Base-by-base conservation (phyloP, 2,888 invertebrate species). In the Caradrina clavipalpis region DNA sequence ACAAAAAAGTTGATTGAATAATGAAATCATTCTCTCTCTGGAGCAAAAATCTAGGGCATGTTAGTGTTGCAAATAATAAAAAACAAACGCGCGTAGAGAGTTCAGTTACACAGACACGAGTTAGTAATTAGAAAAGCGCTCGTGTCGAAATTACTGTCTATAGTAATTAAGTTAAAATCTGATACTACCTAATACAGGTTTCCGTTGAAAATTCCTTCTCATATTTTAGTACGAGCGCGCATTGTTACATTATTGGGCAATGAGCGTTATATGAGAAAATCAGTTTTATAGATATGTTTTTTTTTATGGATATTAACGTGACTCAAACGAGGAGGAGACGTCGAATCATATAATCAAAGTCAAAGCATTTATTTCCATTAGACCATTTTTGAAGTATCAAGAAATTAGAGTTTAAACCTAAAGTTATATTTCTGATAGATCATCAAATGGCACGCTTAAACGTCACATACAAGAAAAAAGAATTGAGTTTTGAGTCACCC, bases 1-100 rank as follows among this genome's bases (percentile, higher is more conserved):
- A 66, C 63, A 4, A 7, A 62, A n/a, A 63, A 35, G 26, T 35
- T 26, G 19, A 31, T 61, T 15, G 13, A 64, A 26, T 47, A 64
- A 26, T 47, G 35, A 26, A 45, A 31, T 31, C 26, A 8, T 17
- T 17, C 0, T 55, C 19, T 17, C 0, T 55, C 19, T n/a, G 7
- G 0, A 8, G 3, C 5, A 49, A 57, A 45, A 35, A 56, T 26
- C 22, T 31, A 5, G 51, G 6, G 45, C 22, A 21, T 13, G 11
- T n/a, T 13, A n/a, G 35, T 47, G 11, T 50, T 31, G 15, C 13
- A 69, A 51, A 53, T 21, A 35, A 68, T 42, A 45, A 69, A 45
- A 47, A 17, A 35, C 58, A 54, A 11, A 69, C 35, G 17, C 53
- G 11, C 47, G 45, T 35, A 17, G 10, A 17, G 6, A 35, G 35